These are phyloP conservation scores for Nothoprocta pentlandii DNA, from an alignment of 2,113 vertebrate genomes.

Conservation along the genomic window DNA sequence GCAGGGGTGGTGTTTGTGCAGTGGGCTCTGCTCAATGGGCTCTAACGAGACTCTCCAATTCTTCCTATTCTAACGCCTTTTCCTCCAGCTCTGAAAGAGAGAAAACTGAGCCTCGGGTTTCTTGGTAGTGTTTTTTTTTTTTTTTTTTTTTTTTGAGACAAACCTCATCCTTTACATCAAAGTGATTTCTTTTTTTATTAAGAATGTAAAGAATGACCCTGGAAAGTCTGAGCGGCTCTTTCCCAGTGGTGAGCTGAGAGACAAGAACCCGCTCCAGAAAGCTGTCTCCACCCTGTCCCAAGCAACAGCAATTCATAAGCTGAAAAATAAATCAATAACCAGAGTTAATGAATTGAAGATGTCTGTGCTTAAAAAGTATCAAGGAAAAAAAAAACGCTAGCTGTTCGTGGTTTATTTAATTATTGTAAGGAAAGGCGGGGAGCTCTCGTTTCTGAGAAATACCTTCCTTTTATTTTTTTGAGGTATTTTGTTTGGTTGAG, in stretches of 20 bases:
- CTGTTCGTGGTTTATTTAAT: conserved; percentile 23
- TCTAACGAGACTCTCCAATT: not conserved
- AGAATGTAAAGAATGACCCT: conserved; percentile 68
- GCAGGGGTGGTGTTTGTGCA: not conserved
- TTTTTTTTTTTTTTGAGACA: conserved; percentile 49
- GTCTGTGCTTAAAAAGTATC: conserved; percentile 51
- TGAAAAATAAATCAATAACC: conserved; percentile 69
- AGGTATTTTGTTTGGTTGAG: not conserved
- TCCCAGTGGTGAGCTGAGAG: not conserved
- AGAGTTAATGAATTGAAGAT: conserved; percentile 72
- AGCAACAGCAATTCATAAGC: conserved; percentile 59
- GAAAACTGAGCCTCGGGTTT: not conserved
- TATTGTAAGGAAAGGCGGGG: not conserved
- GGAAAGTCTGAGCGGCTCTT: conserved; percentile 46
- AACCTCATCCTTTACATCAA: conserved; percentile 61
- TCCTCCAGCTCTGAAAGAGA: fast-evolving
- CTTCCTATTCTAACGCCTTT: not conserved
- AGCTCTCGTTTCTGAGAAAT: conserved; percentile 21
- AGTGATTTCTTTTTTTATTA: conserved; percentile 51
- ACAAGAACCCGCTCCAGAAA: conserved; percentile 52
- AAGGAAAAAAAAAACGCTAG: conserved; percentile 6
- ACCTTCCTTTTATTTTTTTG: not conserved
- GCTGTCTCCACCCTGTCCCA: conserved; percentile 43
- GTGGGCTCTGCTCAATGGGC: not conserved
- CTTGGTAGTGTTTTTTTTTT: not conserved